These are phyloP conservation scores for Anthophora plumipes DNA, from an alignment of 2,888 invertebrate species.

Conservation along the genomic window DNA sequence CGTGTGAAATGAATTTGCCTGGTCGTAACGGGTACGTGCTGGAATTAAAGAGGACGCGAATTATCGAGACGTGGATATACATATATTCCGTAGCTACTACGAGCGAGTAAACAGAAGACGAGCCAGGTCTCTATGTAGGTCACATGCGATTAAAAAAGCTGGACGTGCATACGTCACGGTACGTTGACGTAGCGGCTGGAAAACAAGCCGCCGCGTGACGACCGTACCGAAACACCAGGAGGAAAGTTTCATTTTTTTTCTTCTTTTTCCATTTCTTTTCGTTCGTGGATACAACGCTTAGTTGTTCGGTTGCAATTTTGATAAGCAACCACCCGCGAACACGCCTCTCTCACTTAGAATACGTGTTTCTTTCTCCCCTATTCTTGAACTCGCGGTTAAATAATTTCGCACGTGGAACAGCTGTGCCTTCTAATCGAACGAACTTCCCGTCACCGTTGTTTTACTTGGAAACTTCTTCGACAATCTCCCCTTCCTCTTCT, in stretches of 20 bases:
- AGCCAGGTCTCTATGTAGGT: constrained; percentile 51
- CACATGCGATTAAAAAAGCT: constrained; percentile 58
- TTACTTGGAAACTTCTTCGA: constrained; percentile 5
- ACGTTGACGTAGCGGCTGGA: constrained; percentile 43
- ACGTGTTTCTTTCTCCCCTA: neutral
- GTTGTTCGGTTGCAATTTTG: neutral
- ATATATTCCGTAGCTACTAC: neutral
- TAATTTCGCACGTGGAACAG: constrained; percentile 24
- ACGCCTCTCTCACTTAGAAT: too few relatives aligned
- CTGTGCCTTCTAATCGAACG: neutral
- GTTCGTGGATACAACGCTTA: neutral
- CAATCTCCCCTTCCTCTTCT: too few relatives aligned
- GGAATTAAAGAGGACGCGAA: neutral
- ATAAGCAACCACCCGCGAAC: neutral
- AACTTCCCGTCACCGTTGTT: constrained; percentile 7
- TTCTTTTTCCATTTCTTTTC: neutral
- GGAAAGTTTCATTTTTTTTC: constrained; percentile 1
- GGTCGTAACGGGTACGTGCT: neutral
- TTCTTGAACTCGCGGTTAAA: constrained; percentile 11
- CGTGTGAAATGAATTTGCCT: neutral
- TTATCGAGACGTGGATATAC: neutral
- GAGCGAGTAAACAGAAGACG: constrained; percentile 48
- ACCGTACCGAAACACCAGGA: neutral
- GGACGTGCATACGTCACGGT: constrained; percentile 55
- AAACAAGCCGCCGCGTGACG: constrained; percentile 41